phyloP scores from a whole-genome alignment of 1,140 invertebrate genomes.

The Bombus vancouverensis region DNA sequence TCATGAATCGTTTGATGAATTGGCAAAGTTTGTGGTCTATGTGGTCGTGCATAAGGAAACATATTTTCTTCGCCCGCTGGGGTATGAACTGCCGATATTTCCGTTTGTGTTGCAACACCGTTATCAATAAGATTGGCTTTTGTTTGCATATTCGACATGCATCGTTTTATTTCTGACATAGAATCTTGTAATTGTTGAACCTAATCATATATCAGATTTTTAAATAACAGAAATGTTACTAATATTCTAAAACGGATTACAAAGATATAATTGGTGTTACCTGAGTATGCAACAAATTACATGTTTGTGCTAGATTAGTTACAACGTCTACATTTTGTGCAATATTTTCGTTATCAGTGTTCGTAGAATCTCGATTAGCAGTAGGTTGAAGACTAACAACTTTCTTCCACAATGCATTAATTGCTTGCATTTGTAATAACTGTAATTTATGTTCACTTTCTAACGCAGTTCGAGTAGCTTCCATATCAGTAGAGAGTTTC shows the following conservation, averaged over 20 bases:
- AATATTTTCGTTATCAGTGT: constrained; percentile 67
- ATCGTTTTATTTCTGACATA: constrained; percentile 89
- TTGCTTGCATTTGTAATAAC: constrained; percentile 94
- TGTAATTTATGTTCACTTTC: constrained; percentile 94
- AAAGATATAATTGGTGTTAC: constrained; percentile 58
- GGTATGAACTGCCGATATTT: constrained; percentile 89
- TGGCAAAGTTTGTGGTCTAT: constrained; percentile 76
- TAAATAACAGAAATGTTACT: background rate
- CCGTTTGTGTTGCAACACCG: constrained; percentile 89
- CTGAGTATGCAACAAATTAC: constrained; percentile 78
- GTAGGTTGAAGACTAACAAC: constrained; percentile 87
- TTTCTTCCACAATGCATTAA: constrained; percentile 94
- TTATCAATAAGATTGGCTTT: constrained; percentile 79
- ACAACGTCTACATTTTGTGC: constrained; percentile 82
- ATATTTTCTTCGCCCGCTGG: constrained; percentile 82
- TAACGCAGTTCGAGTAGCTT: constrained; percentile 90
- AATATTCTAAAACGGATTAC: background rate
- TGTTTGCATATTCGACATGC: constrained; percentile 84
- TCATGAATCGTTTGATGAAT: constrained; percentile 80
- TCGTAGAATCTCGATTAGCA: constrained; percentile 63
- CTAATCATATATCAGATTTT: constrained; percentile 73
- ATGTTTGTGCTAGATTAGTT: constrained; percentile 84
- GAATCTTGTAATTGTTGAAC: constrained; percentile 89
- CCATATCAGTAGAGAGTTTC: constrained; percentile 90
- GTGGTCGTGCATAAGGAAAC: constrained; percentile 75